Conservation (phyloP, 2,113 vertebrate species). For the Pseudopodoces humilis region DNA sequence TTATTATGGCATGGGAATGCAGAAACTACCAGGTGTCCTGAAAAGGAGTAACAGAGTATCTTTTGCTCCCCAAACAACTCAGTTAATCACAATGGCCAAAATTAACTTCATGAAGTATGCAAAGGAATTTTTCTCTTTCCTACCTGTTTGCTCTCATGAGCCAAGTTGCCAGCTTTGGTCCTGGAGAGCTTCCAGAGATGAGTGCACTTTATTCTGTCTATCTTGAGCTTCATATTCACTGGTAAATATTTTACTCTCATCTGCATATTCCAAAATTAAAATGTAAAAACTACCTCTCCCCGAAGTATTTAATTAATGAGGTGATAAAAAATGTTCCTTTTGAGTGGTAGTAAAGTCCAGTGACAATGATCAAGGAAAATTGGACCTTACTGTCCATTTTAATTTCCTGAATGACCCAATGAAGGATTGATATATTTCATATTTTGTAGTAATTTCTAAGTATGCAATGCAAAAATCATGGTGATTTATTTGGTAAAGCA, state of each 20-base stretch:
- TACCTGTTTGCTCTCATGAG: background rate
- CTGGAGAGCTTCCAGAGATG: background rate
- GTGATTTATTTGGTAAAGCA: background rate
- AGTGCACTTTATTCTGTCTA: background rate
- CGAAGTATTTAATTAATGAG: background rate
- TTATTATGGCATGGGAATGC: background rate
- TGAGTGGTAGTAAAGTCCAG: background rate
- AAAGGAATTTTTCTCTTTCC: background rate
- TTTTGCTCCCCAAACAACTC: background rate
- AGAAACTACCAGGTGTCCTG: background rate
- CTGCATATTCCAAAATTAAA: background rate
- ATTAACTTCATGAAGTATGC: background rate
- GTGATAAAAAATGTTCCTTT: background rate
- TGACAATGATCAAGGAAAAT: background rate
- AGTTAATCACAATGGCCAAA: background rate
- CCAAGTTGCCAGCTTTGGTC: background rate
- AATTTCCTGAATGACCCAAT: background rate
- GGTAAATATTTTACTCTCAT: background rate
- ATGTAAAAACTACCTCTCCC: fast-evolving
- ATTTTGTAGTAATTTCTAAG: background rate
- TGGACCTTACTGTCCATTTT: background rate
- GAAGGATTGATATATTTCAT: background rate
- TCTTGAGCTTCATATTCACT: background rate
- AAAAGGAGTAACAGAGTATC: background rate
- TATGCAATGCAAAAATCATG: background rate